Percentiles rank a stretch among this genome's conserved stretches.
These are phyloP conservation scores for Graptemys geographica DNA, from an alignment of 2,797 vertebrate genomes.

Conservation along the genomic window DNA sequence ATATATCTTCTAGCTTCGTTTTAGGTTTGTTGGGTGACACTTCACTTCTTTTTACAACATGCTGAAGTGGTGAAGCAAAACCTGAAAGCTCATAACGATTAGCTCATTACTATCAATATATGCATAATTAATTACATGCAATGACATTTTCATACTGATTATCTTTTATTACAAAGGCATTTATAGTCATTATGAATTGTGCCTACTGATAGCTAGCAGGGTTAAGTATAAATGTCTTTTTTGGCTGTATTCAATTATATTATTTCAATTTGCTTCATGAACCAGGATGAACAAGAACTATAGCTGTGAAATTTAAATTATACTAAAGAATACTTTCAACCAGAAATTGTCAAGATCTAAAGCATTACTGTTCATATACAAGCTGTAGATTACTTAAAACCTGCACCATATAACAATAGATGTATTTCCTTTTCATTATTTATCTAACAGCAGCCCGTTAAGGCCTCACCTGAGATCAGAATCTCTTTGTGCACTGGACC, in stretches of 20 bases:
- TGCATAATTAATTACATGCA: constrained; percentile 59
- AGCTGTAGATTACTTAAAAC: not conserved
- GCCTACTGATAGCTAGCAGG: constrained; percentile 51
- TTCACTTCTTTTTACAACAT: not conserved
- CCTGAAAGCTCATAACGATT: constrained; percentile 49
- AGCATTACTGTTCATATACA: not conserved
- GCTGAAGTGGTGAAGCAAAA: not conserved
- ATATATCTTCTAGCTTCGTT: fast-evolving
- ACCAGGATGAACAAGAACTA: constrained; percentile 39
- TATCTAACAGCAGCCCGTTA: not conserved
- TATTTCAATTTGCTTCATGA: constrained; percentile 58
- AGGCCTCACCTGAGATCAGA: not conserved
- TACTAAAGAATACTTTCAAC: constrained; percentile 32
- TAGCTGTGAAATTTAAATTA: constrained; percentile 54
- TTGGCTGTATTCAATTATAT: constrained; percentile 30
- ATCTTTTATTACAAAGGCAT: constrained; percentile 54
- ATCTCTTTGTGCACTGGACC: not conserved
- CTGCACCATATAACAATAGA: fast-evolving
- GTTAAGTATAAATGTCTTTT: constrained; percentile 52
- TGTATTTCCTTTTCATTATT: not conserved
- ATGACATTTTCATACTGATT: constrained; percentile 59
- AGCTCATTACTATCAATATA: constrained; percentile 66
- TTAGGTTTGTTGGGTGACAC: not conserved
- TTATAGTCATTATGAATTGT: constrained; percentile 52
- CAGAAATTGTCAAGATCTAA: constrained; percentile 29